Evolutionary conservation across 1,140 invertebrate species (phyloP).

Genomic region (Scaptomyza montana): DNA sequence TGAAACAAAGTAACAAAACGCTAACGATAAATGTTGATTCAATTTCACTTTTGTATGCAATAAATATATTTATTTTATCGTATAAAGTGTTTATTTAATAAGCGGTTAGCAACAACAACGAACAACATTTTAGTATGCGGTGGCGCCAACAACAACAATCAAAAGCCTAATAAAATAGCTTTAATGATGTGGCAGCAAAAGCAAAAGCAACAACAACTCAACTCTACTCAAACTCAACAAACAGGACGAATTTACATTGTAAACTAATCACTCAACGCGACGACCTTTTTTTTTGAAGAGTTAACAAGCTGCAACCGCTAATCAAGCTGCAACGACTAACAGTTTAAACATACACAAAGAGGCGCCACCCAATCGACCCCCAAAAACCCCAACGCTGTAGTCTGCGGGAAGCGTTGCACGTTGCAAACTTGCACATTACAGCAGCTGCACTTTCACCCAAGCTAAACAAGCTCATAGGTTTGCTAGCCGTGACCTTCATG

Average conservation of each 20-base stretch:
- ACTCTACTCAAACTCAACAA: background rate
- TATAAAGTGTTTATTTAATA: constrained; percentile 60
- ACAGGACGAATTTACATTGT: background rate
- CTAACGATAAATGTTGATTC: background rate
- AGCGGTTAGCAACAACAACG: constrained; percentile 56
- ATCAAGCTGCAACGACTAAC: constrained; percentile 61
- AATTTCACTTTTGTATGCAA: constrained; percentile 21
- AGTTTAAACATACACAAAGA: constrained; percentile 40
- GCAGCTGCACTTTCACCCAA: constrained; percentile 44
- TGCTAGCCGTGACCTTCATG: constrained; percentile 49
- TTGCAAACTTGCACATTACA: background rate
- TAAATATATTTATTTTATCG: constrained; percentile 37
- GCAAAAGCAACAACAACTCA: constrained; percentile 15
- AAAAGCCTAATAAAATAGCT: constrained; percentile 72
- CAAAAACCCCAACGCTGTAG: background rate
- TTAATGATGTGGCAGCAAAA: constrained; percentile 66
- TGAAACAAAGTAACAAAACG: background rate
- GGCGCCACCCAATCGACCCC: background rate
- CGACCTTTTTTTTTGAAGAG: constrained; percentile 37
- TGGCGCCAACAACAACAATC: constrained; percentile 44
- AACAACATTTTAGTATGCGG: constrained; percentile 40
- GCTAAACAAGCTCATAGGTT: background rate
- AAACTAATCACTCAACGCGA: constrained; percentile 26
- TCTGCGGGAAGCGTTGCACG: background rate
- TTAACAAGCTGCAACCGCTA: constrained; percentile 66